Conservation (phyloP, 2,113 vertebrate species). For the Leuciscus idus region DNA sequence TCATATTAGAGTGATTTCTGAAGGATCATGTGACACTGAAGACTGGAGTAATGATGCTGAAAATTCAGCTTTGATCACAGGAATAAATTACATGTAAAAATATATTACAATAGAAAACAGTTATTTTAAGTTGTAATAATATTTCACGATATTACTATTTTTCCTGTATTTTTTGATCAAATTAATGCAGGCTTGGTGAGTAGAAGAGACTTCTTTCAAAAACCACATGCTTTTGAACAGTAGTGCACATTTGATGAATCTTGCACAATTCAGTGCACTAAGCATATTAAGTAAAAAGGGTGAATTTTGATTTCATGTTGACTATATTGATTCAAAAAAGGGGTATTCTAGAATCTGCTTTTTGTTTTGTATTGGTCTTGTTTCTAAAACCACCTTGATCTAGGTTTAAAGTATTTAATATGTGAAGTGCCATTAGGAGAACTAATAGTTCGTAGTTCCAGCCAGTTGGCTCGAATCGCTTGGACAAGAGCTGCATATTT, state of each 20-base stretch:
- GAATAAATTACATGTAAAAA: not conserved
- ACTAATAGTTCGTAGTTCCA: not conserved
- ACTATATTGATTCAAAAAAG: not conserved
- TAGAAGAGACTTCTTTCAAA: too few species aligned
- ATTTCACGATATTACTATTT: not conserved
- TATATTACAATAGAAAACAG: not conserved
- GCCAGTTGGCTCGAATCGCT: conserved; percentile 17
- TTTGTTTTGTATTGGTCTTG: not conserved
- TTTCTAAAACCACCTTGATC: not conserved
- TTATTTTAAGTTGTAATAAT: not conserved
- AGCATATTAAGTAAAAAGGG: not conserved
- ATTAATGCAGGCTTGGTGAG: not conserved
- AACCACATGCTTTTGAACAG: too few species aligned
- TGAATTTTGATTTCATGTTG: not conserved
- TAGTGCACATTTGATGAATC: too few species aligned
- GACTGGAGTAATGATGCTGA: not conserved
- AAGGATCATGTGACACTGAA: not conserved
- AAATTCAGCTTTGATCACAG: not conserved
- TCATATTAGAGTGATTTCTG: not conserved
- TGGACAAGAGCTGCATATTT: conserved; percentile 16
- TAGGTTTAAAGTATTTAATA: not conserved
- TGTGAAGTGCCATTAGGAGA: not conserved
- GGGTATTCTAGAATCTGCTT: not conserved
- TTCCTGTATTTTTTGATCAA: not conserved
- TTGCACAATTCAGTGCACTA: too few species aligned